Evolutionary conservation across 1,140 invertebrate genomes (phyloP).

Genomic region (Cardiocondyla obscurior): DNA sequence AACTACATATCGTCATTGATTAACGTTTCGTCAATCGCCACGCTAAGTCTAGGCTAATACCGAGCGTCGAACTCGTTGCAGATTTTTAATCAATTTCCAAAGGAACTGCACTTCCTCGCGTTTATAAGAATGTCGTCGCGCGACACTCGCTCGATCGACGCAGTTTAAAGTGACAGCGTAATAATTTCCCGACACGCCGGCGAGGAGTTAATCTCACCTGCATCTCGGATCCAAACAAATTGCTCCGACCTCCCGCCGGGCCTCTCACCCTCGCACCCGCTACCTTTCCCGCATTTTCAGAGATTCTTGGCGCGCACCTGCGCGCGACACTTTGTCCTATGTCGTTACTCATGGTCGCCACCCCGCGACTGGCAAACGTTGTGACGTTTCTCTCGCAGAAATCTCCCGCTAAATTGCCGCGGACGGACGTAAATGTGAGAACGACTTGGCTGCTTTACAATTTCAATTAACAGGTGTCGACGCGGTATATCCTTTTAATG

Average conservation of each 20-base stretch:
- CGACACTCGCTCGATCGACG: constrained; percentile 7
- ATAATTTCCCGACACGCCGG: constrained; percentile 18
- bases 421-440: constrained; percentile 12
- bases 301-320: constrained; percentile 43
- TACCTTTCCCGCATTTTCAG: constrained; percentile 31
- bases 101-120: background rate
- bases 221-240: constrained; percentile 42
- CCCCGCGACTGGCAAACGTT: constrained; percentile 3
- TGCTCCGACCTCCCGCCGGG: background rate
- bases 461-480: constrained; percentile 74
- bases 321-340: constrained; percentile 31
- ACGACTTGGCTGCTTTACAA: constrained; percentile 64
- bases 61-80: background rate
- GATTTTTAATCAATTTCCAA: constrained; percentile 11
- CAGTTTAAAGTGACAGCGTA: constrained; percentile 23
- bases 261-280: background rate
- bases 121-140: constrained; percentile 1
- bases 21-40: background rate
- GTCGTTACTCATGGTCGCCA: constrained; percentile 22
- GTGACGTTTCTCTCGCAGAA: background rate
- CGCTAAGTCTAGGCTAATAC: background rate
- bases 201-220: constrained; percentile 39
- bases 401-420: constrained; percentile 29
- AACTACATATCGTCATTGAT: background rate
- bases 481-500: background rate